Evolutionary conservation across 2,797 vertebrate species (phyloP).

Genomic region (Phylloscopus collybita): DNA sequence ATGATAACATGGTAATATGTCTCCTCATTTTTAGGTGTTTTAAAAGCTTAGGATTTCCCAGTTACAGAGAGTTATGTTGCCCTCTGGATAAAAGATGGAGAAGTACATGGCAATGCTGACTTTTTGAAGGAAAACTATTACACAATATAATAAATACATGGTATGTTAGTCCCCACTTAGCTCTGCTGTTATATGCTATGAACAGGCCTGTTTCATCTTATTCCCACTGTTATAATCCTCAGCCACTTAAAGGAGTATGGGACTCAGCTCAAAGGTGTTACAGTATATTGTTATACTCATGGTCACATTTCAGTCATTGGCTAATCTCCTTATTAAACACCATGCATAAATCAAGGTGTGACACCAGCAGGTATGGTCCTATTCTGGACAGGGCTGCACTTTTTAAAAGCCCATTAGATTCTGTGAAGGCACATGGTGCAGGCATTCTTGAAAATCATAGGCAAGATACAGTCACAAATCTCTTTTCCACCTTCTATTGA

Average conservation of each 20-base stretch:
- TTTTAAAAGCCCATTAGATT: background rate
- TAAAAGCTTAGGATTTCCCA: slow-evolving; percentile 9
- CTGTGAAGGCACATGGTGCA: background rate
- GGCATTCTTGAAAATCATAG: background rate
- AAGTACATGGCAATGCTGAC: slow-evolving; percentile 44
- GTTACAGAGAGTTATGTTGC: slow-evolving; percentile 59
- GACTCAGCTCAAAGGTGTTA: background rate
- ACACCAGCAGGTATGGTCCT: background rate
- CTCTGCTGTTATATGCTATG: background rate
- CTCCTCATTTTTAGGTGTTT: background rate
- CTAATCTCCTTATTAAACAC: background rate
- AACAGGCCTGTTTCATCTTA: background rate
- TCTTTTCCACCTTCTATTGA: background rate
- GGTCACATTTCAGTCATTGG: background rate
- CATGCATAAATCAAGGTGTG: background rate
- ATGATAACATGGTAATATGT: background rate
- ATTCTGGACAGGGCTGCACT: background rate
- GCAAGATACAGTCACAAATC: background rate
- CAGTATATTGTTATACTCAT: background rate
- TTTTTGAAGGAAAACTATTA: background rate
- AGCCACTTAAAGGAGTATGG: background rate
- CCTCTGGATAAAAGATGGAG: slow-evolving; percentile 61
- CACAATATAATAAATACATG: background rate
- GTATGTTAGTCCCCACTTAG: background rate
- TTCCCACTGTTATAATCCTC: background rate